These are phyloP conservation scores for Molossus molossus DNA, from an alignment of 2,797 vertebrate genomes.

Conservation along the genomic window DNA sequence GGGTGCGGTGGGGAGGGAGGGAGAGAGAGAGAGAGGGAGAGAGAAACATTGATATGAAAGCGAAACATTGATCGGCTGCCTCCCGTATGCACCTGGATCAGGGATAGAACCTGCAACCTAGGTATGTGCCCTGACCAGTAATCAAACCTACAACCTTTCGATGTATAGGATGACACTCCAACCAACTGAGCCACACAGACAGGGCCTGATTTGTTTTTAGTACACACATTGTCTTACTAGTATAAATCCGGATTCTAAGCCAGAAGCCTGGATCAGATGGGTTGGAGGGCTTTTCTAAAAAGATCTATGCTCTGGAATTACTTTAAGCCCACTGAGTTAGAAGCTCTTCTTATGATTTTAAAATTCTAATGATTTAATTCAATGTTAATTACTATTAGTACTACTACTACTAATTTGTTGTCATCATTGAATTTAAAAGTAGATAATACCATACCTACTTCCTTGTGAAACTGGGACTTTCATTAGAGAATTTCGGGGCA, in stretches of 20 bases:
- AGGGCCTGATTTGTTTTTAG: not conserved
- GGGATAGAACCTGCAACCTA: too few relatives aligned
- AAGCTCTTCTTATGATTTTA: not conserved
- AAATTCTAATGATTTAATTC: conserved; percentile 18
- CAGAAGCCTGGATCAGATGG: not conserved
- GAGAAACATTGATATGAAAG: too few relatives aligned
- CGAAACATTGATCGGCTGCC: too few relatives aligned
- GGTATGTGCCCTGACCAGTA: too few relatives aligned
- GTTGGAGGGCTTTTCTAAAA: not conserved
- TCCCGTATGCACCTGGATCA: too few relatives aligned
- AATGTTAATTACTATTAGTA: not conserved
- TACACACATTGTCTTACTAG: not conserved
- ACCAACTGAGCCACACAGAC: too few relatives aligned
- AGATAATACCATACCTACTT: not conserved
- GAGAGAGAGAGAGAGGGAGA: too few relatives aligned
- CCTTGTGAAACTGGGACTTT: not conserved
- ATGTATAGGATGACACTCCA: too few relatives aligned
- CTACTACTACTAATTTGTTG: not conserved
- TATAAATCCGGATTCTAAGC: not conserved
- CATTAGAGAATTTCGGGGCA: not conserved
- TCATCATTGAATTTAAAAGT: conserved; percentile 17
- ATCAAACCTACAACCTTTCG: too few relatives aligned
- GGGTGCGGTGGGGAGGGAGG: too few relatives aligned
- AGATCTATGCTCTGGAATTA: not conserved
- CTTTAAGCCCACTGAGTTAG: not conserved